phyloP scores from a whole-genome alignment of 35 echinoderm and acorn worm species.

The Hemicentrotus pulcherrimus region DNA sequence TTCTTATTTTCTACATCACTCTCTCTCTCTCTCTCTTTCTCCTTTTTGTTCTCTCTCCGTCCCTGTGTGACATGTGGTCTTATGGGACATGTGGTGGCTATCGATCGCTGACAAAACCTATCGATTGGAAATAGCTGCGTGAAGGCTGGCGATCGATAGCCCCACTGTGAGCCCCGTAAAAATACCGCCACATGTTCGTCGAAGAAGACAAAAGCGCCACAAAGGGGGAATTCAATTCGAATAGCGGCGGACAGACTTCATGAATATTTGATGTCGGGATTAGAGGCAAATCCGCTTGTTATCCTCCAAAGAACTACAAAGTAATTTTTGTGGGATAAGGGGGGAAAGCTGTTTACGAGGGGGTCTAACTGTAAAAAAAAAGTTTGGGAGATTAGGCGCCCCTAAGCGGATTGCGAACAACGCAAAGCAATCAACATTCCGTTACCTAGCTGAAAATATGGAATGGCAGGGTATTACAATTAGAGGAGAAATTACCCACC shows the following conservation, averaged over 20 bases:
- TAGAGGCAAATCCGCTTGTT: not conserved
- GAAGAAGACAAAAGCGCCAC: not conserved
- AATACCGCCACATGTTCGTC: conserved; percentile 15
- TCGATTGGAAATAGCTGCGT: conserved; percentile 37
- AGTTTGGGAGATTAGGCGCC: not conserved
- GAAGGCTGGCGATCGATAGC: conserved; percentile 29
- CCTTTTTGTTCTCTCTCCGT: not conserved
- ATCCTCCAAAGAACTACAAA: not conserved
- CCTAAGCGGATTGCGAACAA: not conserved
- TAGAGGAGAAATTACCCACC: too few relatives aligned
- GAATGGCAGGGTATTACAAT: too few relatives aligned
- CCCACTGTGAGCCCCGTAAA: not conserved
- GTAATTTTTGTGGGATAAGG: not conserved
- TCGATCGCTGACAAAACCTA: conserved; percentile 46
- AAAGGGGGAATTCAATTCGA: conserved; percentile 38
- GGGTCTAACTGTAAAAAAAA: not conserved
- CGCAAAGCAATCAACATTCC: not conserved
- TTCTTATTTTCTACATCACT: not conserved
- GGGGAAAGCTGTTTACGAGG: not conserved
- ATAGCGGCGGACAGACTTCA: not conserved
- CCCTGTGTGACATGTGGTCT: conserved; percentile 31
- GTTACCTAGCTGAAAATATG: not conserved
- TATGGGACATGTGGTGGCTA: conserved; percentile 33
- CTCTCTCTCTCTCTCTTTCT: not conserved
- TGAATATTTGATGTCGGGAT: conserved; percentile 38